Base-by-base conservation (phyloP, 2,888 invertebrate genomes). In the Drosophila kokeensis region DNA sequence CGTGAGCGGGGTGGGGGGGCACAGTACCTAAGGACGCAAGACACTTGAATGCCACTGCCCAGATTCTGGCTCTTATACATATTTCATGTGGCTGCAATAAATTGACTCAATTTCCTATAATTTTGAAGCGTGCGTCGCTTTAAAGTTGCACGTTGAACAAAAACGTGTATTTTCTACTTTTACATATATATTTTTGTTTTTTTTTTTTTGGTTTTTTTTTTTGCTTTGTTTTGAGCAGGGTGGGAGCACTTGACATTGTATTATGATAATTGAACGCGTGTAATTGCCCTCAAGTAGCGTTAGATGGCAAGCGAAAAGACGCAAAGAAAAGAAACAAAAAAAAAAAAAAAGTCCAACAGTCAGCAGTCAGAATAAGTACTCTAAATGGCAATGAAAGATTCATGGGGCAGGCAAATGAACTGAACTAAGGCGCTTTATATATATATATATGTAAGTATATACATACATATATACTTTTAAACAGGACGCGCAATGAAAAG, bases 251-350 rank as follows among this genome's bases (percentile, higher is more conserved):
- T 77, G 76, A 85, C 82, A 90, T 87, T 83, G 86, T 86, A 81
- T 90, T 89, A 90, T 84, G 81, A 89, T 87, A 91, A 91, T 91
- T 90, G 90, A 87, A 86, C 82, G 89, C 91, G 80, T 90, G 86
- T 90, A 91, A 91, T 91, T 91, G 91, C 83, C 90, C 87, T 78
- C 79, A 79, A 87, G 87, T 79, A 72, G 87, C 75, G 58, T 24
- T 66, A 53, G 65, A 71, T 45, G 53, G 45, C 45, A 45, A 21
- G 45, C 45, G 7, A 24, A 34, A 36, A 27, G 7, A n/a, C 30
- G 4, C 7, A 32, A 13, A 32, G 29, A 52, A 32, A 7, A 61
- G 36, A 36, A 36, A 36, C 15, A 65, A 32, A 4, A 32, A 11
- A 38, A 13, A 13, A 55, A 27, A 7, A 59, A 68, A 40, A 74